A percentile compares a stretch with the other conserved stretches of the same genome.
phyloP scores from a whole-genome alignment of 2,113 vertebrate species.

The Channa maculata region DNA sequence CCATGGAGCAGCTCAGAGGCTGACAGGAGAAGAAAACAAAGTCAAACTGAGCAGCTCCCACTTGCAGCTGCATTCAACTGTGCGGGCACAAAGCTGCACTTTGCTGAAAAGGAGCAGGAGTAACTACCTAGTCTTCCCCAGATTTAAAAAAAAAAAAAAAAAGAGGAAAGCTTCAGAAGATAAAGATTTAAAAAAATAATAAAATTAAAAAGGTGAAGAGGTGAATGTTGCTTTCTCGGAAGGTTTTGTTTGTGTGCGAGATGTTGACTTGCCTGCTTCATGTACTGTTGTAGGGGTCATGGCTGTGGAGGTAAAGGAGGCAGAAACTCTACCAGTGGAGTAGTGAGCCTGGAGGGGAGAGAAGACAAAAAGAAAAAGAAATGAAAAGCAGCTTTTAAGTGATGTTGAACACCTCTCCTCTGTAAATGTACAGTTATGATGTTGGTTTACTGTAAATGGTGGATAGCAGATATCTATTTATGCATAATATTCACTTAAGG shows the following conservation, averaged over 20 bases:
- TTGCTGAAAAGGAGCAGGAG: not conserved
- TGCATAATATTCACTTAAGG: too few species aligned
- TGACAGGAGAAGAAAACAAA: slow-evolving; percentile 26
- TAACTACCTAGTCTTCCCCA: not conserved
- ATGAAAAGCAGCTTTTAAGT: not conserved
- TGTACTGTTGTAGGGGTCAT: slow-evolving; percentile 94
- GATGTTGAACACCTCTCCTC: not conserved
- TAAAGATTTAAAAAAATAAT: slow-evolving; percentile 4
- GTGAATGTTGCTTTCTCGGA: not conserved
- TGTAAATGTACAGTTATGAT: not conserved
- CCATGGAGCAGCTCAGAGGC: slow-evolving; percentile 41
- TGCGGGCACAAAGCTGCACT: slow-evolving; percentile 27
- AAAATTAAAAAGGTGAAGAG: not conserved
- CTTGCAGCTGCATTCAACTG: slow-evolving; percentile 12
- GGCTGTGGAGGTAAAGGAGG: slow-evolving; percentile 97
- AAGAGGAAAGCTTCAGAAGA: not conserved
- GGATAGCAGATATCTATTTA: too few species aligned
- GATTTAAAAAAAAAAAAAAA: not conserved
- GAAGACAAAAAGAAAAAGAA: not conserved
- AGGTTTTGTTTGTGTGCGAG: not conserved
- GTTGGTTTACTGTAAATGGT: too few species aligned
- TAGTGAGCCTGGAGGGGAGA: slow-evolving; percentile 90
- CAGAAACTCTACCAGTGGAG: slow-evolving; percentile 94
- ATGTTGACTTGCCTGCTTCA: slow-evolving; percentile 87
- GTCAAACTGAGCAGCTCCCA: slow-evolving; percentile 31